phyloP scores from a whole-genome alignment of 2,797 vertebrate genomes.

The Buphagus erythrorhynchus region DNA sequence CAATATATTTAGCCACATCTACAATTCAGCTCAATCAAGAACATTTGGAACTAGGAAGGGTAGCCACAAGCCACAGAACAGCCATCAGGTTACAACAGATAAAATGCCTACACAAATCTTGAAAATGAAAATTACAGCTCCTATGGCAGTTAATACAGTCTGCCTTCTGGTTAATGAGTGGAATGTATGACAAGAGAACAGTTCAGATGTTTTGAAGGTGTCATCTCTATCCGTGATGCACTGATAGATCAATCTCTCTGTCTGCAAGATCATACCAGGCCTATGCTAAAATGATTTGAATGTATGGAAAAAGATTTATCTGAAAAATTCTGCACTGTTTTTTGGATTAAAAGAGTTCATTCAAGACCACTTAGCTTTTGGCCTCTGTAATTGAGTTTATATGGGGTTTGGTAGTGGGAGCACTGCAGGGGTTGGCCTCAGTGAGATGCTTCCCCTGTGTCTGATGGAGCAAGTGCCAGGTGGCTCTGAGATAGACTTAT shows the following conservation, averaged over 20 bases:
- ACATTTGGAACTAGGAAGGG: neutral
- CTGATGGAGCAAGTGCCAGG: neutral
- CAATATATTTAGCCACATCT: neutral
- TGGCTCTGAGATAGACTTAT: accelerated
- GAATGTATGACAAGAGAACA: neutral
- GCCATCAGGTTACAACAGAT: neutral
- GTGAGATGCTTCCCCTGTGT: neutral
- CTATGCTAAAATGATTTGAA: neutral
- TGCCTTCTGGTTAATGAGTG: neutral
- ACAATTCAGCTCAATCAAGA: neutral
- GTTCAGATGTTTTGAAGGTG: neutral
- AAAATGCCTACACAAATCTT: neutral
- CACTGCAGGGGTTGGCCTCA: accelerated
- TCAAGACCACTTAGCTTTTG: neutral
- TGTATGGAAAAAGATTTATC: neutral
- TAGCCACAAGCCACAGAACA: slow-evolving; percentile 50
- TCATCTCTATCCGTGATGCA: neutral
- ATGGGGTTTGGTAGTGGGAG: neutral
- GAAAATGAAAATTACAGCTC: neutral
- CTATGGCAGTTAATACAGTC: neutral
- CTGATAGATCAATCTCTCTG: neutral
- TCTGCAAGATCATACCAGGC: neutral
- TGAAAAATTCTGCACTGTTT: neutral
- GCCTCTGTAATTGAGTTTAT: neutral
- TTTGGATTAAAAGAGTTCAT: neutral